A percentile compares a stretch with the other conserved stretches of the same genome.
Conservation (phyloP, 2,888 invertebrate genomes). For the Acheta domesticus region DNA sequence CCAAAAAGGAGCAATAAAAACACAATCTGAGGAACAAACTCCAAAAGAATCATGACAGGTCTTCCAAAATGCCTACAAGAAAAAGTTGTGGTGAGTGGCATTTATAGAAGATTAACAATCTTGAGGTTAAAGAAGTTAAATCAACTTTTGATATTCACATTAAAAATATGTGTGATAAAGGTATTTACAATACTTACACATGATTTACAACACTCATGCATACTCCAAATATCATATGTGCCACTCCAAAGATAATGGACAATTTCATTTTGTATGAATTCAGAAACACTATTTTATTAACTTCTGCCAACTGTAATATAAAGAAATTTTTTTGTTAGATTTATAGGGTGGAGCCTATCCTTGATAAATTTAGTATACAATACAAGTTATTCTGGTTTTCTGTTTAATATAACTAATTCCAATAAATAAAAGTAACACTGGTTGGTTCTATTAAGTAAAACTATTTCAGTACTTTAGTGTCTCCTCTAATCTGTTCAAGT, state of each 20-base stretch:
- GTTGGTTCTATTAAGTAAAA: not conserved
- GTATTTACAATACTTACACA: conserved; percentile 51
- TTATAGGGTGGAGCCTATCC: too few species aligned
- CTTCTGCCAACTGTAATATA: conserved; percentile 52
- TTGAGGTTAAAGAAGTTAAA: too few species aligned
- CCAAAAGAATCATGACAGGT: conserved; percentile 66
- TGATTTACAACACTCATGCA: conserved; percentile 81
- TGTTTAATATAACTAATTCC: not conserved
- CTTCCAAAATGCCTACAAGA: conserved; percentile 63
- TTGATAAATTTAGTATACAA: too few species aligned
- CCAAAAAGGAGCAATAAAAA: conserved; percentile 84
- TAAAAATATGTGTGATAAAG: too few species aligned
- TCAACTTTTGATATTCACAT: not conserved
- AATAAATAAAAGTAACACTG: not conserved
- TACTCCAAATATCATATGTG: conserved; percentile 97
- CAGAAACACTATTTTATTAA: conserved; percentile 85
- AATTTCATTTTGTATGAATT: conserved; percentile 94
- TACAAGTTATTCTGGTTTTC: not conserved
- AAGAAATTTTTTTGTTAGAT: not conserved
- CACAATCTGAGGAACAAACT: conserved; percentile 89
- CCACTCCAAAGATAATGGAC: conserved; percentile 94
- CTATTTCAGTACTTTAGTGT: too few species aligned
- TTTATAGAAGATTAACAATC: not conserved
- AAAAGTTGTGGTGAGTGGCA: conserved; percentile 11
- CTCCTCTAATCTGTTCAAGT: too few species aligned